Evolutionary conservation across 2,797 vertebrate genomes (phyloP).

Genomic region (Coilia nasus): DNA sequence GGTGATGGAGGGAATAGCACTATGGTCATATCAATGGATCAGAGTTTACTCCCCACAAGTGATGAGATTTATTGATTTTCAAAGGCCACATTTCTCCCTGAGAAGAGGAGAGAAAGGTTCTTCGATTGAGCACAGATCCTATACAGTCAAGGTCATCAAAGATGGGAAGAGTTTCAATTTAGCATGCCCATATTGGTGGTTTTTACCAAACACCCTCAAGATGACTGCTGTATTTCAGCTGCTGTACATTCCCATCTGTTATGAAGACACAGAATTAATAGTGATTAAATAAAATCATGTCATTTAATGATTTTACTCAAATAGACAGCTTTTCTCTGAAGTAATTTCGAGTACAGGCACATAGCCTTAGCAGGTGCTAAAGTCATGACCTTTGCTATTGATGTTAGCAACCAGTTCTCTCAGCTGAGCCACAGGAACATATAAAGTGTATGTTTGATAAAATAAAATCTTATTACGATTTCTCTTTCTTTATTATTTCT

Average conservation of each 20-base stretch:
- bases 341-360: neutral
- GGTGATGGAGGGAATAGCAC: neutral
- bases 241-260: neutral
- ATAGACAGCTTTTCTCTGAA: neutral
- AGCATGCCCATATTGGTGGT: neutral
- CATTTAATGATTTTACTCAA: neutral
- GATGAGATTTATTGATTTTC: slow-evolving; percentile 6
- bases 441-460: neutral
- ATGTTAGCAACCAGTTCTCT: too few species aligned
- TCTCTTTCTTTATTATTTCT: neutral
- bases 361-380: too few species aligned
- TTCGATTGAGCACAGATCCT: neutral
- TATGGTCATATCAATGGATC: neutral
- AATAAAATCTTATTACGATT: too few species aligned
- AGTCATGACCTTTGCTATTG: too few species aligned
- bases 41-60: neutral
- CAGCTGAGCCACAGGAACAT: neutral
- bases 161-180: neutral
- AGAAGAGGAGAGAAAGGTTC: neutral
- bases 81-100: neutral
- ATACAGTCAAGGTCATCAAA: neutral
- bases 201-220: neutral
- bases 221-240: neutral
- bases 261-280: neutral
- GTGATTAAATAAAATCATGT: neutral